Base-by-base conservation (phyloP, 2,113 vertebrate genomes). In the Paradisaea rubra region DNA sequence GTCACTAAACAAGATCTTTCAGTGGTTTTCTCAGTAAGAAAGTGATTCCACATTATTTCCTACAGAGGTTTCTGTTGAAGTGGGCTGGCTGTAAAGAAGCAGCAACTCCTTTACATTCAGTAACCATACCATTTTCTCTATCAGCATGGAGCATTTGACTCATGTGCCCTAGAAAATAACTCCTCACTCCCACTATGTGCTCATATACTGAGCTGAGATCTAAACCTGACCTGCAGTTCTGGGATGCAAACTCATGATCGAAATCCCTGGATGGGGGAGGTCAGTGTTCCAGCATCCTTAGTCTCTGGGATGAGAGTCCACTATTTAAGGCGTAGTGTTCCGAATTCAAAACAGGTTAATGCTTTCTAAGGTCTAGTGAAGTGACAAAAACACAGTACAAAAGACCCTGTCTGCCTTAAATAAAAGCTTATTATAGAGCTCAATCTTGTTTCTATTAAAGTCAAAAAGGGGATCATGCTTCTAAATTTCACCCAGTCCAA, bases 131-230 rank as follows among this genome's bases (percentile, higher is more conserved):
- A 41, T 94, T 95, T 89, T 94, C 86, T 96, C 72, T 77, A 89
- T 95, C 82, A 80, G 56, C 66, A 64, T 66, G 52, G 82, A 97
- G 39, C 64, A 84, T 83, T 87, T 96, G 89, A 94, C 76, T 84
- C 72, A 17, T 83, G 69, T 93, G 93, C 88, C 86, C 94, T 93
- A 59, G 74, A 78, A 95, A 92, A 77, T 94, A 95, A 87, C 95
- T 96, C 78, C 71, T 95, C 64, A 71, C 78, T 93, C 71, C 37
- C 31, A 63, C 11, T 81, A 42, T 59, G 86, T 91, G 84, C 78
- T 89, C 35, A 41, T 79, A 68, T 59, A 45, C 59, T 81, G 68
- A 92, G 63, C 54, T 53, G 81, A 87, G 81, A 78, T 80, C 83
- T 88, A 93, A 96, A 80, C 80, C 71, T 90, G 82, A 71, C 56